A percentile compares a stretch with the other conserved stretches of the same genome.
Conservation (phyloP, 2,888 invertebrate species). For the Cantharis lateralis region DNA sequence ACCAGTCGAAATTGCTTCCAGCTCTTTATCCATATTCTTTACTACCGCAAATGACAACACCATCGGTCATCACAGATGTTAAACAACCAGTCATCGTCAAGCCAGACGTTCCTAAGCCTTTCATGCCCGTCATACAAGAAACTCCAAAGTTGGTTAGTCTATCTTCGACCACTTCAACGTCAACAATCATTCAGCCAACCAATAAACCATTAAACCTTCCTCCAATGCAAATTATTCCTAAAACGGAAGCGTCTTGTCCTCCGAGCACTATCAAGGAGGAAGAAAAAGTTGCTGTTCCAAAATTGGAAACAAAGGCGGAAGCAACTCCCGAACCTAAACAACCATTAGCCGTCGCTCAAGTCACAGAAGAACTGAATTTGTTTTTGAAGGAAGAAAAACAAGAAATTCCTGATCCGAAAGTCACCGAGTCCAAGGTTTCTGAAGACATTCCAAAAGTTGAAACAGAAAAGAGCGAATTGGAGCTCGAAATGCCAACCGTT, state of each 20-base stretch:
- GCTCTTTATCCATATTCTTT: conserved; percentile 17
- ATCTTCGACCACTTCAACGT: conserved; percentile 26
- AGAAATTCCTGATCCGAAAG: conserved; percentile 33
- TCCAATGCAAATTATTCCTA: neutral
- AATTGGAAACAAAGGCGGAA: neutral
- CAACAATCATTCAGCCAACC: conserved; percentile 11
- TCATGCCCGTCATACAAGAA: conserved; percentile 49
- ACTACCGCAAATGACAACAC: neutral
- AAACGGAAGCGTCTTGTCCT: neutral
- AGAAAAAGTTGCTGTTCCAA: neutral
- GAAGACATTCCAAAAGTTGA: conserved; percentile 6
- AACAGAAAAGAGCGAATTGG: conserved; percentile 31
- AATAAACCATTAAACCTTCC: neutral
- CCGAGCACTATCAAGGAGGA: neutral
- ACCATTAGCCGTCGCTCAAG: conserved; percentile 44
- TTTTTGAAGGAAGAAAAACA: conserved; percentile 42
- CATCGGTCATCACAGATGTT: conserved; percentile 9
- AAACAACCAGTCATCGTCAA: conserved; percentile 8
- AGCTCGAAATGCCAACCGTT: conserved; percentile 41
- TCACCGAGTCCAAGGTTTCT: conserved; percentile 31
- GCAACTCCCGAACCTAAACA: conserved; percentile 11
- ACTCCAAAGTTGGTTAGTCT: conserved; percentile 40
- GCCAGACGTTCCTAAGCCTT: conserved; percentile 32
- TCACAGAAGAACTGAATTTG: conserved; percentile 49
- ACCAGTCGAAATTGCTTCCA: conserved; percentile 33